Conservation (phyloP, 2,113 vertebrate species). For the Apteryx mantelli region DNA sequence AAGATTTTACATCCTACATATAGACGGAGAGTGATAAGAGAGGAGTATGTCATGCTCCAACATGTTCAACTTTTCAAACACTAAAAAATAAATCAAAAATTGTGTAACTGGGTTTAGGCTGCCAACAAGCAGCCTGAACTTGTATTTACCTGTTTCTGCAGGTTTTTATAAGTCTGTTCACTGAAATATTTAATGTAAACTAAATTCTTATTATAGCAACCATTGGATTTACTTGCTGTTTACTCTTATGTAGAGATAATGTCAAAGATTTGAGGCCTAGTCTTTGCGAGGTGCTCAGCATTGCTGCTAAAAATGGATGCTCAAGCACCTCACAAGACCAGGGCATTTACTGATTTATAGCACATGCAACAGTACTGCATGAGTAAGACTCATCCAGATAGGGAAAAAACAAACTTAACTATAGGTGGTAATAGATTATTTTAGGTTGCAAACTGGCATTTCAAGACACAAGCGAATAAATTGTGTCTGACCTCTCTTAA, state of each 20-base stretch:
- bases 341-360: neutral
- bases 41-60: constrained; percentile 7
- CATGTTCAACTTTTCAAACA: neutral
- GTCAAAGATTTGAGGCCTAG: neutral
- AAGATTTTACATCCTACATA: neutral
- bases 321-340: neutral
- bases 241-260: neutral
- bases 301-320: too few relatives aligned
- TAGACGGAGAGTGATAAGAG: constrained; percentile 1
- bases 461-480: neutral
- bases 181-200: neutral
- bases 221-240: neutral
- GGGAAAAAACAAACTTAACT: neutral
- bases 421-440: neutral
- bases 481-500: neutral
- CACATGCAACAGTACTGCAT: neutral
- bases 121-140: constrained; percentile 18
- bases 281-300: neutral
- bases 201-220: neutral
- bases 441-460: neutral
- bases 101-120: neutral
- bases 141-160: constrained; percentile 29
- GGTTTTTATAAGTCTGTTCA: neutral
- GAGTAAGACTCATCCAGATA: neutral
- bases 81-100: constrained; percentile 31